Conservation (phyloP, 2,797 vertebrate species). For the Sebastiscus tertius region DNA sequence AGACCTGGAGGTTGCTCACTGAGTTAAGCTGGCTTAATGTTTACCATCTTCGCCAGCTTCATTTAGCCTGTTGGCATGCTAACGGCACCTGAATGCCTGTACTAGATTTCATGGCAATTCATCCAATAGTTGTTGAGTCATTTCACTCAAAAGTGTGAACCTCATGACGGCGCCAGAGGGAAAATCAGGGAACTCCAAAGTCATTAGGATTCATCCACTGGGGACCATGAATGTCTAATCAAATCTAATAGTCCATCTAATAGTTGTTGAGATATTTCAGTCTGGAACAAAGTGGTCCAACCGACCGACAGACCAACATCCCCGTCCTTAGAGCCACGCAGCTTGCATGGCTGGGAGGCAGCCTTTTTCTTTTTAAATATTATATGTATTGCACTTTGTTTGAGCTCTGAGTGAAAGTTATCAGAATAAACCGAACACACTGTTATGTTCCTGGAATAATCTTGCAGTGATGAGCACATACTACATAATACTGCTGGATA, state of each 20-base stretch:
- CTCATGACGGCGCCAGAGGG: background rate
- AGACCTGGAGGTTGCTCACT: too few species aligned
- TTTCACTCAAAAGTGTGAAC: background rate
- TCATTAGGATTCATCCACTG: background rate
- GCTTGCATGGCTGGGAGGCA: background rate
- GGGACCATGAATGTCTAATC: background rate
- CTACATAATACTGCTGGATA: background rate
- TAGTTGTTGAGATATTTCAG: background rate
- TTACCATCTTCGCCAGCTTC: background rate
- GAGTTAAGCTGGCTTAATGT: background rate
- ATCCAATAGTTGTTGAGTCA: background rate
- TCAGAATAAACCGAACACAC: background rate
- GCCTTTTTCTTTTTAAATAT: too few species aligned
- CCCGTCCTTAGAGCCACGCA: background rate
- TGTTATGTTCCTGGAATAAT: background rate
- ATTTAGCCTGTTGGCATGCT: background rate
- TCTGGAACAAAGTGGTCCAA: background rate
- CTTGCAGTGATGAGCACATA: background rate
- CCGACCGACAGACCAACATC: background rate
- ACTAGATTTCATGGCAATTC: background rate
- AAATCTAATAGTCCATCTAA: background rate
- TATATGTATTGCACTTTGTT: background rate
- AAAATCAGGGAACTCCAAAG: background rate
- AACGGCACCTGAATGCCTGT: background rate
- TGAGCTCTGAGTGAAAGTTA: background rate